Conservation (phyloP, 2,888 invertebrate species). For the Acrobasis repandana region DNA sequence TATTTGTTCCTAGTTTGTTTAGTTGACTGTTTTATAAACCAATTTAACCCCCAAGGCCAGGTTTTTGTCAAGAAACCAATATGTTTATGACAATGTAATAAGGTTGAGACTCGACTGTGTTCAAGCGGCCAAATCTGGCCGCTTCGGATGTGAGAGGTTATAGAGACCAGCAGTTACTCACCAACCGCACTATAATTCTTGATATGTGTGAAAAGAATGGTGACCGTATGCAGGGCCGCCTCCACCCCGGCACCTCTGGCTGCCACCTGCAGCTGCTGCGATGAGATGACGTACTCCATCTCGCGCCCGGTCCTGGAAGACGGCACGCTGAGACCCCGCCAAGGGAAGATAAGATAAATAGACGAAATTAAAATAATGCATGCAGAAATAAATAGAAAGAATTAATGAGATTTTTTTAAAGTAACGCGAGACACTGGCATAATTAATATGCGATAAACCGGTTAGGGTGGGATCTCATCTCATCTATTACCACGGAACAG, state of each 20-base stretch:
- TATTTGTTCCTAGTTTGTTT: too few species aligned
- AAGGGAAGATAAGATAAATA: constrained; percentile 14
- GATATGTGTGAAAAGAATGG: constrained; percentile 63
- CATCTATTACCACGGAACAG: too few species aligned
- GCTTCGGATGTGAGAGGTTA: too few species aligned
- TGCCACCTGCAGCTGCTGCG: constrained; percentile 75
- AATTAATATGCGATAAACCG: neutral
- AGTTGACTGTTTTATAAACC: too few species aligned
- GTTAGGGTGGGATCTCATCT: too few species aligned
- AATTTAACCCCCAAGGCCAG: too few species aligned
- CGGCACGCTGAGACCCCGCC: constrained; percentile 44
- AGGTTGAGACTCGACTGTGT: too few species aligned
- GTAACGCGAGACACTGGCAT: constrained; percentile 2
- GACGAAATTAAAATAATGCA: constrained; percentile 24
- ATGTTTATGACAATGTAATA: too few species aligned
- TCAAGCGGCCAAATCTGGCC: too few species aligned
- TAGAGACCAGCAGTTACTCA: constrained; percentile 37
- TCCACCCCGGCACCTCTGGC: constrained; percentile 55
- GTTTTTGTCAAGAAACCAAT: too few species aligned
- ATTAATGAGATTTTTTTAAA: too few species aligned
- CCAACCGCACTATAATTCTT: constrained; percentile 70
- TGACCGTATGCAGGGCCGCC: constrained; percentile 62
- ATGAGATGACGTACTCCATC: constrained; percentile 85
- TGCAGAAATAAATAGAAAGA: constrained; percentile 14
- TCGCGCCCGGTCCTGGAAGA: constrained; percentile 85